Evolutionary conservation across 2,113 vertebrate species (phyloP).

Genomic region (Tupaia tana): DNA sequence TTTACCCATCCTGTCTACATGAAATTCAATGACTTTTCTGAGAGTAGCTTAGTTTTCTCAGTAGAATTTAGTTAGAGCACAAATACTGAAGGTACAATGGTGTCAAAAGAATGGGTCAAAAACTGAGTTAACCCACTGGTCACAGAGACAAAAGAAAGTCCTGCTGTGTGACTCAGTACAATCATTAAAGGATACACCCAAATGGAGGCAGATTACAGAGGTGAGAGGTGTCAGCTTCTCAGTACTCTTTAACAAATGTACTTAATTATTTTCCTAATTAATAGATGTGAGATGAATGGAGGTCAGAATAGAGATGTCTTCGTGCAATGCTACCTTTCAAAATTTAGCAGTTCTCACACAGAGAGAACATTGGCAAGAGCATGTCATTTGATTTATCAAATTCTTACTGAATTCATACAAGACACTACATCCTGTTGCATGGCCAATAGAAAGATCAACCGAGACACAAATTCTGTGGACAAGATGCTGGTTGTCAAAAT

Average conservation of each 20-base stretch:
- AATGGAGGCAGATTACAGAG: not conserved
- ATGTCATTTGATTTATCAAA: not conserved
- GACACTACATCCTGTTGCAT: not conserved
- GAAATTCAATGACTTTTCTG: constrained; percentile 40
- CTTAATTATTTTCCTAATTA: not conserved
- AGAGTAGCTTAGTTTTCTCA: constrained; percentile 42
- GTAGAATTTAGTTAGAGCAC: constrained; percentile 20
- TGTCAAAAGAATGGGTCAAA: not conserved
- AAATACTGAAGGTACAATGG: not conserved
- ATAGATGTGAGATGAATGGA: not conserved
- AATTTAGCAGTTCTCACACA: not conserved
- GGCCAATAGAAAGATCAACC: not conserved
- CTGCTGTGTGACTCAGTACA: not conserved
- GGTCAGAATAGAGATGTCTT: not conserved
- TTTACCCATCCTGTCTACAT: not conserved
- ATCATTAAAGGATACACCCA: not conserved
- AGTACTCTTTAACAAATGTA: not conserved
- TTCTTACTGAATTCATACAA: not conserved
- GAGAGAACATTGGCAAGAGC: not conserved
- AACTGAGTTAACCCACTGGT: not conserved
- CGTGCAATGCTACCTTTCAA: not conserved
- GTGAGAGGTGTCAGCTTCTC: not conserved
- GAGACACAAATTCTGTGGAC: not conserved
- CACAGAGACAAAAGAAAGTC: not conserved
- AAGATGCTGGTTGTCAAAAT: not conserved